These are phyloP conservation scores for Incurvaria masculella DNA, from an alignment of 2,888 invertebrate genomes.

Conservation along the genomic window DNA sequence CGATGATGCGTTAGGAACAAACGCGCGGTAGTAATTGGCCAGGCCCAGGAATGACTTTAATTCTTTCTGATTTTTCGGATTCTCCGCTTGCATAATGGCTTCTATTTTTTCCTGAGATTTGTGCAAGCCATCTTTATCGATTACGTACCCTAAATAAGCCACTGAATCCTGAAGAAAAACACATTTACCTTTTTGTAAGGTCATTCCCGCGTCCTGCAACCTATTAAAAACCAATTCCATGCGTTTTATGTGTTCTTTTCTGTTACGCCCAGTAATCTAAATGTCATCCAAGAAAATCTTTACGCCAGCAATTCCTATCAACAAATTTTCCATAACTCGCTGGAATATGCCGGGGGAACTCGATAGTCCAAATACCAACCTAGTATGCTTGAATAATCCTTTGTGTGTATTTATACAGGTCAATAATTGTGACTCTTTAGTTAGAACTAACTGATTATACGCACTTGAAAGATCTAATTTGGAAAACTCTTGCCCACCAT, in stretches of 20 bases:
- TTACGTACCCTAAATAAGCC: no score
- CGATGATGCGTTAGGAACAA: conserved; percentile 3
- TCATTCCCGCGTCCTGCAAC: background rate
- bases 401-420: conserved; percentile 1
- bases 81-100: background rate
- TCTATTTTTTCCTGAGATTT: no score
- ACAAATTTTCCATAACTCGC: conserved; percentile 7
- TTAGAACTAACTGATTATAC: background rate
- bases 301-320: conserved; percentile 11
- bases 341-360: background rate
- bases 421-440: background rate
- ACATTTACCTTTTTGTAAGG: conserved; percentile 1
- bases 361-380: background rate
- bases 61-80: background rate
- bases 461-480: conserved; percentile 1
- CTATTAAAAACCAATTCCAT: background rate
- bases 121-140: no score
- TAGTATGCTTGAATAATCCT: background rate
- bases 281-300: background rate
- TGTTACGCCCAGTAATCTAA: background rate
- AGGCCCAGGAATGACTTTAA: conserved; percentile 1
- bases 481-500: background rate
- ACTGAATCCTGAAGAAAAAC: no score
- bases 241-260: conserved; percentile 1
- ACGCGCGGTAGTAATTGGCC: no score